Conservation (phyloP, 2,888 invertebrate species). For the Clitarchus hookeri region DNA sequence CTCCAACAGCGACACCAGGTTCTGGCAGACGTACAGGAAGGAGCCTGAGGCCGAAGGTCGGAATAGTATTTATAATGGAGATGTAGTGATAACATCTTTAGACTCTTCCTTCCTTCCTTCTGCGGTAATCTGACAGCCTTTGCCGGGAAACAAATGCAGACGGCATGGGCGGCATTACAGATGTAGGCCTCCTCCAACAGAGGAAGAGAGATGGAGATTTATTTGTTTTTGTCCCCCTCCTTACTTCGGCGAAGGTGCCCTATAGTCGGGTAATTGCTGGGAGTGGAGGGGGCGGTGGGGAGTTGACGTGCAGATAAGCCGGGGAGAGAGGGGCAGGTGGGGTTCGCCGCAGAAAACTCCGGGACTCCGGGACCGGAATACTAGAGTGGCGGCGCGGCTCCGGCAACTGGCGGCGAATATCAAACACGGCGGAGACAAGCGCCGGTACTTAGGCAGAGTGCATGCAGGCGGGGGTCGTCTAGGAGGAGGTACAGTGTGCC, state of each 20-base stretch:
- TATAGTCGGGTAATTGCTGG: not conserved
- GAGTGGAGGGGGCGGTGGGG: not conserved
- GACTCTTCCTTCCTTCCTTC: not conserved
- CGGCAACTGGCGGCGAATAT: not conserved
- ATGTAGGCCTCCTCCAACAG: not conserved
- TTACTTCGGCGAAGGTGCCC: not conserved
- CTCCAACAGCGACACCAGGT: too few relatives aligned
- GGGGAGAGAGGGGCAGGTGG: not conserved
- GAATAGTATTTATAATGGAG: not conserved
- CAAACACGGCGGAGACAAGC: not conserved
- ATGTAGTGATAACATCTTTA: not conserved
- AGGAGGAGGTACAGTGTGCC: not conserved
- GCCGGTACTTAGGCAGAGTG: not conserved
- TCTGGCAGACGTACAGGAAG: not conserved
- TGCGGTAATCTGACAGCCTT: not conserved
- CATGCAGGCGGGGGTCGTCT: not conserved
- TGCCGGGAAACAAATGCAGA: not conserved
- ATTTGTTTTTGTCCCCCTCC: not conserved
- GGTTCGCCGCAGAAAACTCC: not conserved
- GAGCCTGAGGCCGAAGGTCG: not conserved
- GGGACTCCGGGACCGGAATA: not conserved
- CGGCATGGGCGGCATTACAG: not conserved
- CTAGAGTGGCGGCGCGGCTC: not conserved
- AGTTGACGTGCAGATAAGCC: constrained; percentile 5
- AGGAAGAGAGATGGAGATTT: not conserved